A percentile compares a stretch with the other conserved stretches of the same genome.
Conservation (phyloP, 2,888 invertebrate species). For the Drosophila colorata region DNA sequence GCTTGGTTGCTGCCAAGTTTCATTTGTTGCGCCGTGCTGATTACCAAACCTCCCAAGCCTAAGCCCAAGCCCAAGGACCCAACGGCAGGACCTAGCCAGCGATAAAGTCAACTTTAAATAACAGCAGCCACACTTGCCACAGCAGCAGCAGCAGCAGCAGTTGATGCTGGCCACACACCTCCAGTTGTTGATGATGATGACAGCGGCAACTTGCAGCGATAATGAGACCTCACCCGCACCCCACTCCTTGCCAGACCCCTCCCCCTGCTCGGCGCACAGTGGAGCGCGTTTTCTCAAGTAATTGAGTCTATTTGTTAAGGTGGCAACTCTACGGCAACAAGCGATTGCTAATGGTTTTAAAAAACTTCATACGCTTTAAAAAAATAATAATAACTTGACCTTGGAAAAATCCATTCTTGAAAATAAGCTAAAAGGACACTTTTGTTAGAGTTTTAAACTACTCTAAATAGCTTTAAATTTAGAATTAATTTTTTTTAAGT, state of each 20-base stretch:
- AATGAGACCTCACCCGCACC: conserved; percentile 43
- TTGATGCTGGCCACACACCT: conserved; percentile 29
- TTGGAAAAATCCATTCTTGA: too few relatives aligned
- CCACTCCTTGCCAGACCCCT: neutral
- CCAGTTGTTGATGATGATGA: conserved; percentile 73
- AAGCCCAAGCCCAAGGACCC: neutral
- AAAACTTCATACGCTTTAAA: too few relatives aligned
- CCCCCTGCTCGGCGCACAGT: conserved; percentile 18
- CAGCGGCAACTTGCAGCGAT: conserved; percentile 58
- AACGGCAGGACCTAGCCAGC: conserved; percentile 29
- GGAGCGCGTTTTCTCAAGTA: neutral
- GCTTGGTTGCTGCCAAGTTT: conserved; percentile 64
- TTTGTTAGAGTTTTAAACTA: too few relatives aligned
- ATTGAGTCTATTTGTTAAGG: neutral
- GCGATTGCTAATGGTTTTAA: too few relatives aligned
- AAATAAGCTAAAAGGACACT: too few relatives aligned
- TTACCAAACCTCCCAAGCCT: conserved; percentile 32
- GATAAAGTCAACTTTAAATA: conserved; percentile 69
- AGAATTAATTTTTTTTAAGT: too few relatives aligned
- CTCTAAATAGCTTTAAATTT: too few relatives aligned
- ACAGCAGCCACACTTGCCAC: conserved; percentile 62
- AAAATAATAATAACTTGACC: too few relatives aligned
- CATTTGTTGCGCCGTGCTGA: conserved; percentile 63
- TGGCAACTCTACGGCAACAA: too few relatives aligned
- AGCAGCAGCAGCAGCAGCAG: conserved; percentile 16